Percentiles rank a stretch among this genome's conserved stretches.
These are phyloP conservation scores for Sminthurides aquaticus DNA, from an alignment of 2,888 invertebrate species.

Conservation along the genomic window DNA sequence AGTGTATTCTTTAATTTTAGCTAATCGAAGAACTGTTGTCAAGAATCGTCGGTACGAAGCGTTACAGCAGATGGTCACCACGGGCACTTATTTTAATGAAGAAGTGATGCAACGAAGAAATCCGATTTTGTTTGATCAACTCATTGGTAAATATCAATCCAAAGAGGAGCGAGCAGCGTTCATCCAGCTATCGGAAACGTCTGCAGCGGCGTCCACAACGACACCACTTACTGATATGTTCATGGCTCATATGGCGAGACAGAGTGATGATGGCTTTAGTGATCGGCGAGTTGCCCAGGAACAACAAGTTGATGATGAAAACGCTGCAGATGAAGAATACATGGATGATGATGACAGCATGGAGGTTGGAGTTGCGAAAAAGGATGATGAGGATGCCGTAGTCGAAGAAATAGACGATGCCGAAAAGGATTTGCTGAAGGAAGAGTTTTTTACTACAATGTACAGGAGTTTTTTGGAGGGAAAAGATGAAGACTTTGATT, in stretches of 20 bases:
- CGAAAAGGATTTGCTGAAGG: slow-evolving; percentile 56
- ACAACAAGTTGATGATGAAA: slow-evolving; percentile 57
- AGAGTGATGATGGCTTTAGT: slow-evolving; percentile 46
- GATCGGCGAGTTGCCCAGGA: slow-evolving; percentile 47
- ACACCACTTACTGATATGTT: slow-evolving; percentile 53
- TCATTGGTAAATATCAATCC: slow-evolving; percentile 77
- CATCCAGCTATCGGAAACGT: slow-evolving; percentile 35
- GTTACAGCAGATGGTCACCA: slow-evolving; percentile 61
- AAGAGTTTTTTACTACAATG: slow-evolving; percentile 80
- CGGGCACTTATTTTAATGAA: slow-evolving; percentile 76
- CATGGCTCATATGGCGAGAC: slow-evolving; percentile 63
- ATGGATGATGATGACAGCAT: slow-evolving; percentile 44
- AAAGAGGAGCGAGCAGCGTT: slow-evolving; percentile 60
- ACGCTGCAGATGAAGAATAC: slow-evolving; percentile 47
- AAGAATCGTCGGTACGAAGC: slow-evolving; percentile 76
- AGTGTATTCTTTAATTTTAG: slow-evolving; percentile 4
- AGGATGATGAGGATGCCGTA: slow-evolving; percentile 43
- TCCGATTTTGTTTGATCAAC: slow-evolving; percentile 79
- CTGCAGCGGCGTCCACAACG: slow-evolving; percentile 19
- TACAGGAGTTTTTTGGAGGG: slow-evolving; percentile 76
- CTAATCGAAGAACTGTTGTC: slow-evolving; percentile 17
- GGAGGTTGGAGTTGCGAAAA: slow-evolving; percentile 32
- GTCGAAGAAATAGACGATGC: slow-evolving; percentile 45
- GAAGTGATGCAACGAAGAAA: slow-evolving; percentile 87
- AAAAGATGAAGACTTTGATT: slow-evolving; percentile 73